These are phyloP conservation scores for Drosophila nebulosa DNA, from an alignment of 1,140 invertebrate genomes.

Conservation along the genomic window DNA sequence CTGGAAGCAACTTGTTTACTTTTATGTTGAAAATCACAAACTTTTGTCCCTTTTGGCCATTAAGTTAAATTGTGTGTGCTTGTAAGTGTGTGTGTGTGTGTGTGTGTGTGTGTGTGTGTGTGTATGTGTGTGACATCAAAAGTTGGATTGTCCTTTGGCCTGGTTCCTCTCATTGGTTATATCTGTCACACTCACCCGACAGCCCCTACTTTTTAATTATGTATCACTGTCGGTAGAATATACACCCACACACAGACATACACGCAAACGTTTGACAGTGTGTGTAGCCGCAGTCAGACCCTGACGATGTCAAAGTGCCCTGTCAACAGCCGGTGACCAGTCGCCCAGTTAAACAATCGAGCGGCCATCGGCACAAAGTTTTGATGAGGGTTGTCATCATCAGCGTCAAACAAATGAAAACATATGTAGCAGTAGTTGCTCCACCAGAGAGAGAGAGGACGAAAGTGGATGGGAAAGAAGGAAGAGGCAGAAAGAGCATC, in stretches of 20 bases:
- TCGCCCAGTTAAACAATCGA: slow-evolving; percentile 66
- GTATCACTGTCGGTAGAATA: slow-evolving; percentile 49
- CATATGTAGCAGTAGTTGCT: slow-evolving; percentile 66
- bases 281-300: slow-evolving; percentile 18
- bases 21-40: slow-evolving; percentile 61
- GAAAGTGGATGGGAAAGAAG: neutral
- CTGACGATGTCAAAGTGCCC: slow-evolving; percentile 67
- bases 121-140: slow-evolving; percentile 51
- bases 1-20: slow-evolving; percentile 71
- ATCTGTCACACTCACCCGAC: slow-evolving; percentile 20
- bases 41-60: slow-evolving; percentile 64
- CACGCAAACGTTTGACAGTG: neutral
- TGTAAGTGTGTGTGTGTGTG: slow-evolving; percentile 9
- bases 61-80: slow-evolving; percentile 68
- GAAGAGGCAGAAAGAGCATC: slow-evolving; percentile 41
- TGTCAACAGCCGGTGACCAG: slow-evolving; percentile 72
- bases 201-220: slow-evolving; percentile 61
- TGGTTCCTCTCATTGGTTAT: neutral
- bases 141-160: slow-evolving; percentile 44
- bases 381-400: slow-evolving; percentile 77
- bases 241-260: slow-evolving; percentile 10
- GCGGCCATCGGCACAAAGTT: slow-evolving; percentile 69
- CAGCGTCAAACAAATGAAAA: slow-evolving; percentile 78
- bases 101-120: neutral
- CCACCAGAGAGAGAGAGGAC: slow-evolving; percentile 13